Evolutionary conservation across 2,888 invertebrate genomes (phyloP), one percentile per base, ranked within the genome.

Genomic region (Chymomyza procnemis): DNA sequence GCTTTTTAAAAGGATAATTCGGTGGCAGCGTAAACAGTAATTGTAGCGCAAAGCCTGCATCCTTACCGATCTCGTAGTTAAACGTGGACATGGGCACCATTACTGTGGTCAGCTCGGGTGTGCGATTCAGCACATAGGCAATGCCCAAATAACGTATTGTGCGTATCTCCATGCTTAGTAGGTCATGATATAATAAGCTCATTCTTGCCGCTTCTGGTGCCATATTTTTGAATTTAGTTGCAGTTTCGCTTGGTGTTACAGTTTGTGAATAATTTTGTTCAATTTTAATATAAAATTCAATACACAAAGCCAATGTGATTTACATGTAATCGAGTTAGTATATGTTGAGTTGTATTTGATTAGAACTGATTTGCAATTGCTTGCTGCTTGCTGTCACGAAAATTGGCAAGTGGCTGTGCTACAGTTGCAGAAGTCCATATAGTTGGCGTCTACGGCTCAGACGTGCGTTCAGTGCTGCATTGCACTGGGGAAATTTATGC

Each of bases 91-190:
- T 41, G 0, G 84, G 76, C 54, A 84, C 62, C 69, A 68, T 79
- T 12, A 84, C n/a, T 1, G 75, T 26, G 19, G 52, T 64, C 18
- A 85, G 52, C 9, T 60, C 14, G 0, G 86, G 76, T 0, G 34
- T 50, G 0, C 85, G 82, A 4, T 69, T n/a, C 2, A 85, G 80
- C 67, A 73, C 1, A 52, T 78, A 81, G 9, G 81, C 76, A 26
- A 82, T 22, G 4, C 83, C 85, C 66, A 83, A 59, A 5, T 85
- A 83, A 54, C 85, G 83, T 67, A 83, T 19, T 0, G 85, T 81
- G 9, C 74, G 59, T 56, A 84, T 67, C 62, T 84, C 86, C 6
- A 79, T 83, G 3, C 59, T 67, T 56, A 81, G 86, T 61, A 84
- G 66, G 52, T 76, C 66, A 4, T 48, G 52, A 19, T 71, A 70